These are phyloP conservation scores for Antheraea assamensis DNA, from an alignment of 2,888 invertebrate species.

Conservation along the genomic window DNA sequence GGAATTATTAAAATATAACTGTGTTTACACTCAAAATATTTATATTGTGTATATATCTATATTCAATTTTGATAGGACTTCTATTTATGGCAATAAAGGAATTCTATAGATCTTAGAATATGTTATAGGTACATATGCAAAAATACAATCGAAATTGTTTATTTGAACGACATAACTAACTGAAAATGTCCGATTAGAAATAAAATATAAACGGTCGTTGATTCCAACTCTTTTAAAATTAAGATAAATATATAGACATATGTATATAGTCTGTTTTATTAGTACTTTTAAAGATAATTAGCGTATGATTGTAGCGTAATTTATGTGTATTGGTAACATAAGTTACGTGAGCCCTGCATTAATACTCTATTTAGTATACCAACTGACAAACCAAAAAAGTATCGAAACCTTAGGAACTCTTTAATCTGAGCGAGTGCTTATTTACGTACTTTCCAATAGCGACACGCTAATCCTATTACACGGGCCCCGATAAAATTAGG, in stretches of 20 bases:
- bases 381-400: conserved; percentile 71
- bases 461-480: conserved; percentile 71
- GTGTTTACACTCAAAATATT: not conserved
- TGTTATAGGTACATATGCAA: not conserved
- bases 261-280: not conserved
- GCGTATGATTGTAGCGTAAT: not conserved
- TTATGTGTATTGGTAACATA: not conserved
- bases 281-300: not conserved
- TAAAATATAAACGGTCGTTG: not conserved
- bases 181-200: not conserved
- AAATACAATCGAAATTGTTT: too few species aligned
- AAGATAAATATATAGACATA: too few species aligned
- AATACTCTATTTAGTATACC: conserved; percentile 42
- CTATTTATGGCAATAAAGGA: not conserved
- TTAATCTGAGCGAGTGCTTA: conserved; percentile 68
- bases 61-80: not conserved
- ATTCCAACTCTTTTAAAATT: not conserved
- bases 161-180: too few species aligned
- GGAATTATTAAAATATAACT: not conserved
- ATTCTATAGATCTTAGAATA: not conserved
- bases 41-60: not conserved
- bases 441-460: conserved; percentile 41
- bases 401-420: conserved; percentile 71
- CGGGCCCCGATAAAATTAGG: conserved; percentile 51
- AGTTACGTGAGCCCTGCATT: conserved; percentile 54